Evolutionary conservation across 1,140 invertebrate species (phyloP).

Genomic region (Drosophila sp.): DNA sequence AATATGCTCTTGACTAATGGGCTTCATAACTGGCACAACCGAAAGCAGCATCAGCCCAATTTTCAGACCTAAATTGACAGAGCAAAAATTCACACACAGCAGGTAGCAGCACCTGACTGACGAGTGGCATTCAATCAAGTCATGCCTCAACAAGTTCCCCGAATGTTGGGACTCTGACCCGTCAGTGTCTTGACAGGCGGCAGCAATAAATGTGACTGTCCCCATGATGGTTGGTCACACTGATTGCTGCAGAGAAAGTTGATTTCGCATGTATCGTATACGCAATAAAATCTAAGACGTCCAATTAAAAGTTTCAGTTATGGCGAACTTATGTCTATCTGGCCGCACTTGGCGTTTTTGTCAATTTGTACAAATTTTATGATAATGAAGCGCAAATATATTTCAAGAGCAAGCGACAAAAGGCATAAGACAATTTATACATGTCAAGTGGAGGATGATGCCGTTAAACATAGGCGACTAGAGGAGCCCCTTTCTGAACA

Average conservation of each 20-base stretch:
- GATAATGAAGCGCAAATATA: slow-evolving; percentile 77
- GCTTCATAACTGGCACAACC: slow-evolving; percentile 39
- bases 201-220: slow-evolving; percentile 61
- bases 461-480: neutral
- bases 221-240: slow-evolving; percentile 46
- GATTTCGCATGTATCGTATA: neutral
- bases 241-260: slow-evolving; percentile 31
- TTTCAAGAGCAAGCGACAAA: slow-evolving; percentile 64
- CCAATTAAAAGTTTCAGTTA: slow-evolving; percentile 71
- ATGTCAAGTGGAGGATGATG: slow-evolving; percentile 26
- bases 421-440: slow-evolving; percentile 37
- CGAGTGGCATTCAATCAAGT: slow-evolving; percentile 73
- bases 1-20: slow-evolving; percentile 70
- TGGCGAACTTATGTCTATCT: slow-evolving; percentile 43
- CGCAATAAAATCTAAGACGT: slow-evolving; percentile 50
- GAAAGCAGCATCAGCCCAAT: slow-evolving; percentile 69
- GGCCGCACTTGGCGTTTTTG: slow-evolving; percentile 35
- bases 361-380: slow-evolving; percentile 68
- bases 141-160: slow-evolving; percentile 13
- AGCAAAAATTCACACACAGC: no score
- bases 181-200: slow-evolving; percentile 16
- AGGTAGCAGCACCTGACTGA: slow-evolving; percentile 38
- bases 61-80: no score
- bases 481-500: neutral
- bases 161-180: neutral